A percentile compares a stretch with the other conserved stretches of the same genome.
Evolutionary conservation across 2,888 invertebrate species (phyloP).

Genomic region (Thera britannica): DNA sequence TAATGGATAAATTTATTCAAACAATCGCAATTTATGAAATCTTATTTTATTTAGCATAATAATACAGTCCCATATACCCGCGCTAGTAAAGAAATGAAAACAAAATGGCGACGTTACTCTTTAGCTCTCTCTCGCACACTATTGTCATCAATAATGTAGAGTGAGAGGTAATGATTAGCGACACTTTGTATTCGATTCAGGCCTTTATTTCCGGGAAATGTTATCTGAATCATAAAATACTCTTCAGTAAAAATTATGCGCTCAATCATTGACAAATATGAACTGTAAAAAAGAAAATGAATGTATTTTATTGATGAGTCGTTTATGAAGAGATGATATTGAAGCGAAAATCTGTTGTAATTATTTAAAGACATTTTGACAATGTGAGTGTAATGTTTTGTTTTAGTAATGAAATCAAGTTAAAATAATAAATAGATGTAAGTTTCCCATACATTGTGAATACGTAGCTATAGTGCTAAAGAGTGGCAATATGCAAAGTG

Average conservation of each 20-base stretch:
- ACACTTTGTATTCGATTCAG: no score
- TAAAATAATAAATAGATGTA: constrained; percentile 41
- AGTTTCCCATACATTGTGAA: constrained; percentile 51
- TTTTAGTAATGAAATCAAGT: constrained; percentile 60
- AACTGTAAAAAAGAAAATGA: neutral
- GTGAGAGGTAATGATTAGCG: no score
- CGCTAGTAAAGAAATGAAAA: no score
- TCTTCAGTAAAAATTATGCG: constrained; percentile 4
- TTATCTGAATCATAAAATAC: neutral
- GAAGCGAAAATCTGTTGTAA: neutral
- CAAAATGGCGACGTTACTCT: no score
- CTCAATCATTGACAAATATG: neutral
- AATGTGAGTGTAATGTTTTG: constrained; percentile 66
- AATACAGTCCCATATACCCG: neutral
- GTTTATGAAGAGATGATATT: neutral
- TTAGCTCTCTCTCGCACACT: no score
- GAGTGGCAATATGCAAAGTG: constrained; percentile 53
- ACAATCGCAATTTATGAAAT: constrained; percentile 12
- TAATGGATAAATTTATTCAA: constrained; percentile 18
- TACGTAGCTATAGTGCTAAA: constrained; percentile 46
- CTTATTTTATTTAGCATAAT: constrained; percentile 12
- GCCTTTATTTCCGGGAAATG: no score
- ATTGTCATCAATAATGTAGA: no score
- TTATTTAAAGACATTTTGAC: constrained; percentile 63
- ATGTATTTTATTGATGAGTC: neutral